Evolutionary conservation across 2,888 invertebrate species (phyloP).

Genomic region (Brenthis hecate): DNA sequence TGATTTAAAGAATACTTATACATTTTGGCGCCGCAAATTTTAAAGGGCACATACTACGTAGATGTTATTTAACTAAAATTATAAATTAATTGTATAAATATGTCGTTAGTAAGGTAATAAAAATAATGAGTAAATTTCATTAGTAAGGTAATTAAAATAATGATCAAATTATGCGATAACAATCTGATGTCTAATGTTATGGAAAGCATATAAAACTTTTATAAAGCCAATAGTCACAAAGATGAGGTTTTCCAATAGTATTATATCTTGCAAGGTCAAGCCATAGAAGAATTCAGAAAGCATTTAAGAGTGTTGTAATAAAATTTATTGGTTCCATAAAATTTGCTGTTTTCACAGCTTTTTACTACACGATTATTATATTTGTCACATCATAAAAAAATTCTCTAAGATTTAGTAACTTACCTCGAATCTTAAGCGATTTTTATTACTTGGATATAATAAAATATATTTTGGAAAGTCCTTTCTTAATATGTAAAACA

Average conservation of each 20-base stretch:
- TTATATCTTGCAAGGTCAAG: conserved; percentile 46
- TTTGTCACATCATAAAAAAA: conserved; percentile 21
- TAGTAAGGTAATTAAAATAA: too few species aligned
- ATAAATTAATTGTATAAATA: conserved; percentile 18
- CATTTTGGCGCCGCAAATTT: too few species aligned
- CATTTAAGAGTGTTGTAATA: background rate
- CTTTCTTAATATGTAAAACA: too few species aligned
- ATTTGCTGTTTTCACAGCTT: conserved; percentile 31
- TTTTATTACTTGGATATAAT: background rate
- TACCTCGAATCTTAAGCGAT: background rate
- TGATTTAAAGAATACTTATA: too few species aligned
- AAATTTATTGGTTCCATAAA: conserved; percentile 15
- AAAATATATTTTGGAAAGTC: background rate
- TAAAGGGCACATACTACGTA: too few species aligned
- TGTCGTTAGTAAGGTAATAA: too few species aligned
- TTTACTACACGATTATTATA: conserved; percentile 21
- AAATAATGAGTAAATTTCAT: too few species aligned
- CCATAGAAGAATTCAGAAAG: conserved; percentile 29
- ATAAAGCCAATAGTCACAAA: too few species aligned
- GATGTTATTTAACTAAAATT: conserved; percentile 1
- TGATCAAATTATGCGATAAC: too few species aligned
- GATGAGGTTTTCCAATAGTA: conserved; percentile 2
- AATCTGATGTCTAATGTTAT: too few species aligned
- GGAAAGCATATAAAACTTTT: too few species aligned
- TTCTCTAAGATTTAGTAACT: conserved; percentile 10